Conservation (phyloP, 1,140 invertebrate genomes). For the Neodiprion fabricii region DNA sequence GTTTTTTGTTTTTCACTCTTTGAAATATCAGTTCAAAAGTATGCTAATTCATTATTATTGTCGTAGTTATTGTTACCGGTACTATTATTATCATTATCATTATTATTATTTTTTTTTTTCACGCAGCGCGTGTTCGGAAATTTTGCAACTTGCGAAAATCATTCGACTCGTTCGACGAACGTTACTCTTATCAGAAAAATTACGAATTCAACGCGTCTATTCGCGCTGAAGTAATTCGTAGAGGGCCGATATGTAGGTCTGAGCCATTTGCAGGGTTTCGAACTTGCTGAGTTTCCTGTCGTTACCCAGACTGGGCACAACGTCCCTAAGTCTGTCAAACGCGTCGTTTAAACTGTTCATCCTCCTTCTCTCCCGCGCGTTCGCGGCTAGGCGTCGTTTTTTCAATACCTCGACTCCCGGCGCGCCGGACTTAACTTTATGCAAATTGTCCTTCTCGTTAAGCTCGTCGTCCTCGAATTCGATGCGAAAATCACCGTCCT, state of each 20-base stretch:
- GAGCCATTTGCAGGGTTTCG: conserved; percentile 84
- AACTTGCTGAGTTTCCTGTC: conserved; percentile 82
- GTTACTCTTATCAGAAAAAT: neutral
- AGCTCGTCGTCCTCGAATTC: neutral
- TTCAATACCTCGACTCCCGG: conserved; percentile 64
- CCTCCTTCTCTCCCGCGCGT: conserved; percentile 73
- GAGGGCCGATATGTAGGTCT: conserved; percentile 77
- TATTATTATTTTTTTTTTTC: neutral
- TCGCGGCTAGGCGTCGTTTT: conserved; percentile 69
- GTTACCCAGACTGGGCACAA: conserved; percentile 73
- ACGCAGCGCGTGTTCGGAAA: neutral
- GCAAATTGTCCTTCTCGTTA: conserved; percentile 39
- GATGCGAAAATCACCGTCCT: neutral
- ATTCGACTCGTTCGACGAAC: neutral
- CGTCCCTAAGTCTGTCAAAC: conserved; percentile 74
- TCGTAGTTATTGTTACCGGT: neutral
- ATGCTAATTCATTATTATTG: neutral
- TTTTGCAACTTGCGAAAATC: conserved; percentile 23
- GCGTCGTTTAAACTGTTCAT: conserved; percentile 80
- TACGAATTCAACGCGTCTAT: conserved; percentile 28
- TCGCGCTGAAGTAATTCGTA: conserved; percentile 64
- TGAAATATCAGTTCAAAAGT: neutral
- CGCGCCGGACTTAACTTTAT: conserved; percentile 53
- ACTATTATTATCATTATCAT: too few species aligned
- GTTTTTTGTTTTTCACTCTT: too few species aligned